Percentiles rank a stretch among this genome's conserved stretches.
Conservation (phyloP, 2,888 invertebrate genomes). For the Hymenopus coronatus region DNA sequence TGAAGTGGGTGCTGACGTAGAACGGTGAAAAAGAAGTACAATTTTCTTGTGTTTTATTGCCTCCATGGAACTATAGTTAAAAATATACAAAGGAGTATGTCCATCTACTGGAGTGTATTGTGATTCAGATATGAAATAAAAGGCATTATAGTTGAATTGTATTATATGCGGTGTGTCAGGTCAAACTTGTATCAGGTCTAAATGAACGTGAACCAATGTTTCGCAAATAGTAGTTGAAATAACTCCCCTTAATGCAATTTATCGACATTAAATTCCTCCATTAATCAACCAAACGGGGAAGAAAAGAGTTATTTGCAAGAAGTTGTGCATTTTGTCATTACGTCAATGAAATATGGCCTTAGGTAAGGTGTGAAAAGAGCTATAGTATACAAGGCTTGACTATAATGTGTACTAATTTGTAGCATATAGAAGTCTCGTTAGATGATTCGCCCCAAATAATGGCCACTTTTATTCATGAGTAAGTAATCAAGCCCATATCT, state of each 20-base stretch:
- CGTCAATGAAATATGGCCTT: slow-evolving; percentile 4
- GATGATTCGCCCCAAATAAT: not conserved
- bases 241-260: not conserved
- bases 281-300: not conserved
- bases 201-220: not conserved
- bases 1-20: slow-evolving; percentile 31
- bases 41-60: not conserved
- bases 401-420: not conserved
- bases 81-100: not conserved
- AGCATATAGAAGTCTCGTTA: not conserved
- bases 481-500: not conserved
- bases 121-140: not conserved
- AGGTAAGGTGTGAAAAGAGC: slow-evolving; percentile 2
- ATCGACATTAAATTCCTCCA: not conserved
- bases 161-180: not conserved
- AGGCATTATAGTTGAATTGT: not conserved
- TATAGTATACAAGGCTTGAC: not conserved
- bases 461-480: not conserved
- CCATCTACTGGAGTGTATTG: not conserved
- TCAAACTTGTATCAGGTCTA: not conserved
- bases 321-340: not conserved
- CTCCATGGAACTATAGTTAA: not conserved
- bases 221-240: not conserved
- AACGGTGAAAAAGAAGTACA: slow-evolving; percentile 1
- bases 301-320: not conserved